phyloP scores from a whole-genome alignment of 2,113 vertebrate species.

The Heterocephalus glaber region DNA sequence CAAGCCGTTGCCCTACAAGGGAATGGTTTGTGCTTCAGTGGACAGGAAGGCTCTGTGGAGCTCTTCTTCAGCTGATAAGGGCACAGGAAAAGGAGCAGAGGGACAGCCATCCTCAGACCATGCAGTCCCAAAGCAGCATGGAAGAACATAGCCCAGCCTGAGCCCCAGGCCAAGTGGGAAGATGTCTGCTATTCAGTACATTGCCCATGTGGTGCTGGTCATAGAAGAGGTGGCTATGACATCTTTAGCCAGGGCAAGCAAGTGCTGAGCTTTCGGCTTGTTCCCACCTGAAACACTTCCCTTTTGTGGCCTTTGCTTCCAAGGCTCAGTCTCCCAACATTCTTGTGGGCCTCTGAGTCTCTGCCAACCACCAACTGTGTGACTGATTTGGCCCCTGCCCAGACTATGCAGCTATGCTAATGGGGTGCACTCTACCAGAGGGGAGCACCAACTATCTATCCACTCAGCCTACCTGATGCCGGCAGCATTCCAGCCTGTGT shows the following conservation, averaged over 20 bases:
- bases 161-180: not conserved
- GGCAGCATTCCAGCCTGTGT: not conserved
- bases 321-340: not conserved
- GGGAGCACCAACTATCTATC: not conserved
- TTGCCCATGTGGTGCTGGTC: constrained; percentile 15
- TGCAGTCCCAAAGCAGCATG: not conserved
- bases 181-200: not conserved
- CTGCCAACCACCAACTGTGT: not conserved
- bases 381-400: not conserved
- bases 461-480: not conserved
- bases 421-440: not conserved
- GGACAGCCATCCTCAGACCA: not conserved
- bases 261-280: not conserved
- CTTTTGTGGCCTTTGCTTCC: not conserved
- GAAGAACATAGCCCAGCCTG: not conserved
- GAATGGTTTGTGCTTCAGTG: constrained; percentile 57
- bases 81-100: not conserved
- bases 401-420: no score
- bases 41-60: constrained; percentile 28
- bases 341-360: not conserved
- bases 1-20: constrained; percentile 77
- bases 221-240: not conserved
- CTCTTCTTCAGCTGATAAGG: constrained; percentile 69
- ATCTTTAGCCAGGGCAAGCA: not conserved
- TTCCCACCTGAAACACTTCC: not conserved